Evolutionary conservation across 1,140 invertebrate species (phyloP), one percentile per base, ranked within the genome.

Genomic region (Harlomillsia oculata): DNA sequence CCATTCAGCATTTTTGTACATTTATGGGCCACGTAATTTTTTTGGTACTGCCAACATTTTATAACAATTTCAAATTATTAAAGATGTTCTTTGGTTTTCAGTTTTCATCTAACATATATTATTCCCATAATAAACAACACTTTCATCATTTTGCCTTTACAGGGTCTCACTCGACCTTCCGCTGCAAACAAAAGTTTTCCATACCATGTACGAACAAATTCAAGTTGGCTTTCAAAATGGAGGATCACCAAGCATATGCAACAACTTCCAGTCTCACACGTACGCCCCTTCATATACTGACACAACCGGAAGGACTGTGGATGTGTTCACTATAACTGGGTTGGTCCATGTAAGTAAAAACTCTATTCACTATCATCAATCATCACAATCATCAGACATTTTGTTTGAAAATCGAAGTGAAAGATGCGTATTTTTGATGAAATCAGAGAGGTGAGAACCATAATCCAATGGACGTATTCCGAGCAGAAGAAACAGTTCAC

Each of bases 111-210:
- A n/a, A n/a, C n/a, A n/a, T n/a, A n/a, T n/a, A n/a, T n/a, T n/a
- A n/a, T n/a, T n/a, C n/a, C n/a, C n/a, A n/a, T n/a, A n/a, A n/a
- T n/a, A n/a, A n/a, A n/a, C n/a, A n/a, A n/a, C n/a, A n/a, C n/a
- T n/a, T n/a, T n/a, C 49, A 16, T 18, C 16, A 18, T 6, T 44
- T 18, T 39, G 5, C 11, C 13, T 39, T 60, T 9, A 36, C 34
- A 89, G 84, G 71, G 85, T 21, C 68, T 91, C 54, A 89, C 87
- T 0, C 71, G 85, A 60, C 88, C 88, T 20, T 81, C 82, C 9
- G 80, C 82, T 43, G 83, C 85, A 1, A 90, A 90, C 64, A 82
- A 82, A 64, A 88, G 88, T 65, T 90, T 91, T 67, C 88, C 88
- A 0, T 92, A 85, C 69, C 87, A 91, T 67, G 84, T 91, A 1